Base-by-base conservation (phyloP, 2,797 vertebrate genomes). In the Ctenochaetus hawaiiensis region DNA sequence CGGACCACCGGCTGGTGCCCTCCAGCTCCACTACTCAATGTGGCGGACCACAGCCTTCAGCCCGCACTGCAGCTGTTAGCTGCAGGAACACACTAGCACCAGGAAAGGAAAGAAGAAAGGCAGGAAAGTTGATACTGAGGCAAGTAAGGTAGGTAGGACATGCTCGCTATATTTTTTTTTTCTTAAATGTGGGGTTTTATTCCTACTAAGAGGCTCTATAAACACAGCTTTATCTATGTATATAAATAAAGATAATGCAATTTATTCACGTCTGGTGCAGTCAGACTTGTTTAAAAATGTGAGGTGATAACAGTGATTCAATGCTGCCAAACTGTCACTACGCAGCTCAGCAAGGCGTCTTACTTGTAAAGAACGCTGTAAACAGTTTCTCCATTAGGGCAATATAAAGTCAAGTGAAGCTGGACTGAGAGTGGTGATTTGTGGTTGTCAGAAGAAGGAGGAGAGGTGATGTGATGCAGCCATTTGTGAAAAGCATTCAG, bases 401-500 rank as follows among this genome's bases (percentile, higher is more conserved):
- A 26, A 68, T 72, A 82, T 86, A 86, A 85, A 70, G 75, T 67
- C 53, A 59, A 82, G 85, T 71, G 78, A 83, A 87, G 82, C 56
- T 22, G 77, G 77, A 63, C 61, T 17, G 53, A 72, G 70, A 77
- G 72, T 6, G 1, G 80, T 78, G 84, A 85, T 89, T 84, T 81
- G 86, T 79, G 81, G 77, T 45, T 44, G 63, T 61, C 75, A 74
- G 77, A 76, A 83, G 73, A 56, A 78, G 61, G 58, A 80, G 86
- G 58, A 80, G 86, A 74, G 3, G 83, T 79, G 81, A 84, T 63
- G 80, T 72, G 81, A 82, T 77, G 61, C 85, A 87, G 89, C 86
- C 90, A 80, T 87, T 85, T 69, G 85, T 78, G 84, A 78, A 77
- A 89, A 89, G 87, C 65, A 56, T 67, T 84, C 75, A 81, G 66